Base-by-base conservation (phyloP, 2,888 invertebrate species). In the Clivina fossor region DNA sequence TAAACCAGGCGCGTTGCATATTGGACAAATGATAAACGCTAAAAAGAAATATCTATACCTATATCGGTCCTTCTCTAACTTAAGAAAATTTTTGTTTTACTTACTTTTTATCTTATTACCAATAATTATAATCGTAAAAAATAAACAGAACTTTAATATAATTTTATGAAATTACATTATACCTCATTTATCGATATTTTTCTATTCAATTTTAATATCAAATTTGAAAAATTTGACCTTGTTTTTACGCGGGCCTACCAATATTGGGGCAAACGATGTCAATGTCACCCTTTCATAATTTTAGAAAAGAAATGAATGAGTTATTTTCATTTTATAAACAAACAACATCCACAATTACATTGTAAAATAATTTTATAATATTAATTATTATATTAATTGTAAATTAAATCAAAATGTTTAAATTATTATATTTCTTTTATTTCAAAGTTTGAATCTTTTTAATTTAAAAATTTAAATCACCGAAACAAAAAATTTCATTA, bases 241-340 rank as follows among this genome's bases (percentile, higher is more conserved):
- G 54, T 15, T 18, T 20, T 44, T 44, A 37, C 26, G 44, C 54
- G 54, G 32, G 33, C 51, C 26, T 43, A 41, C 30, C 43, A 53
- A 41, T 32, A 53, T 53, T 32, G 54, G 54, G 54, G 43, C 44
- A 44, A 53, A 44, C 33, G 53, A 35, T 53, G 53, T 54, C 54
- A 54, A 54, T 54, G 54, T 54, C 54, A 54, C 44, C 54, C 54
- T 54, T 54, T 54, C 54, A 54, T 54, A 46, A 43, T 46, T 54
- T 46, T 28, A 44, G 28, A 44, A 35, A 46, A 54, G 44, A 54
- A 37, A 54, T 54, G 54, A 54, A 54, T 54, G 54, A 28, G 35
- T 13, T 7, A 30, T 13, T 3, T 30, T 9, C 11, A 30, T 30
- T 11, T 11, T 11, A 30, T 13, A 30, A 30, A 30, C 9, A 13